Evolutionary conservation across 1,140 invertebrate genomes (phyloP), one percentile per base, ranked within the genome.

Genomic region (Drosophila mojavensis): DNA sequence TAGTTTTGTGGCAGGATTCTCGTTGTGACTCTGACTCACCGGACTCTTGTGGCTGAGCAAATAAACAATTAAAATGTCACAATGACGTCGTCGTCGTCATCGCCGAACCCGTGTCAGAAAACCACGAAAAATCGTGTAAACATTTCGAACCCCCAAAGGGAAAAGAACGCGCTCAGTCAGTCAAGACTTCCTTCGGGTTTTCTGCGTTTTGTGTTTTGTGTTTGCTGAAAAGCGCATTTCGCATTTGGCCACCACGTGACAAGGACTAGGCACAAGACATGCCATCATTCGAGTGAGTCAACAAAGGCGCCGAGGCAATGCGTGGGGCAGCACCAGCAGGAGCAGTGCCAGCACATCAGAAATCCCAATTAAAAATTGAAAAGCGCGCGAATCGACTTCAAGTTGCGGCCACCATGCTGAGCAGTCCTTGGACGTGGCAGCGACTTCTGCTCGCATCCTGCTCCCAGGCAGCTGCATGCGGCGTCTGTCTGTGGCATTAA

Each of bases 41-140:
- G 77, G 65, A 81, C 64, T 30, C 64, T 33, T 33, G 53, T 41
- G 51, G 43, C 33, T 41, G 64, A 15, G 88, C 84, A 91, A 91
- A 91, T 91, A 91, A 91, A 91, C 89, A 91, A 91, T 91, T 91
- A 91, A 91, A 91, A 90, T 91, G 89, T 91, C 89, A 91, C 89
- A 91, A 85, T 79, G 89, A 91, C 78, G 54, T 64, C 78, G 74
- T 9, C 33, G 33, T 33, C 6, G 81, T 75, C 81, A 53, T 62
- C 78, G 74, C 78, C 36, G 36, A 39, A 84, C 80, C 83, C 85
- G 86, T 90, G 85, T 90, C 85, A 89, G 90, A 79, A 90, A 90
- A 78, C 72, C 78, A 66, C 78, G 72, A 86, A 69, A 89, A 88
- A 88, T 89, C 78, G 74, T 39, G 74, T 78, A 80, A 86, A 81